phyloP scores from a whole-genome alignment of 1,140 invertebrate genomes.

The Caligus rogercresseyi region DNA sequence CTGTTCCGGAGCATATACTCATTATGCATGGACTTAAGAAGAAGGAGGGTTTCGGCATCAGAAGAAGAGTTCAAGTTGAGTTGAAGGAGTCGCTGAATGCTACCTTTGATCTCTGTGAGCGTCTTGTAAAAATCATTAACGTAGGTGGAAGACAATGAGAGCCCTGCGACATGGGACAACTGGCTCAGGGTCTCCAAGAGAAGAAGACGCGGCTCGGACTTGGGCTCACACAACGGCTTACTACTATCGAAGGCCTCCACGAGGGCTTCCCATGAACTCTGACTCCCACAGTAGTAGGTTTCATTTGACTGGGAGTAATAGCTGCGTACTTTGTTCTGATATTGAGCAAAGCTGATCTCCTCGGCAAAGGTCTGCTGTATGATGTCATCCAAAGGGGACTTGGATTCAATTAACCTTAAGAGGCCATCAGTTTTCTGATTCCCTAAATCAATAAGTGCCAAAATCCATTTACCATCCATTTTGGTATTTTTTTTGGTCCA shows the following conservation, averaged over 20 bases:
- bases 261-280: background rate
- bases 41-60: background rate
- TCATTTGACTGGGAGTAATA: background rate
- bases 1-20: background rate
- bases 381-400: background rate
- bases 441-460: background rate
- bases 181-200: too few relatives aligned
- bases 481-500: background rate
- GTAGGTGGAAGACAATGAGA: too few relatives aligned
- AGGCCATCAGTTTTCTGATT: background rate
- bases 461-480: background rate
- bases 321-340: background rate
- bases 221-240: background rate
- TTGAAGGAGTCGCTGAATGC: background rate
- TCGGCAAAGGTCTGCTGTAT: background rate
- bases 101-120: background rate
- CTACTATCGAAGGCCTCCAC: background rate
- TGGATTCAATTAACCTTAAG: background rate
- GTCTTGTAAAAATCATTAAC: background rate
- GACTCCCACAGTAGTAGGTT: background rate
- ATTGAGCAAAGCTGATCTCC: background rate
- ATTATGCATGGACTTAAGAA: background rate
- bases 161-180: too few relatives aligned
- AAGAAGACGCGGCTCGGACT: background rate
- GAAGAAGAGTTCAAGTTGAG: background rate